Conservation (phyloP, 2,888 invertebrate species). For the Drosophila nr. perissopoda region DNA sequence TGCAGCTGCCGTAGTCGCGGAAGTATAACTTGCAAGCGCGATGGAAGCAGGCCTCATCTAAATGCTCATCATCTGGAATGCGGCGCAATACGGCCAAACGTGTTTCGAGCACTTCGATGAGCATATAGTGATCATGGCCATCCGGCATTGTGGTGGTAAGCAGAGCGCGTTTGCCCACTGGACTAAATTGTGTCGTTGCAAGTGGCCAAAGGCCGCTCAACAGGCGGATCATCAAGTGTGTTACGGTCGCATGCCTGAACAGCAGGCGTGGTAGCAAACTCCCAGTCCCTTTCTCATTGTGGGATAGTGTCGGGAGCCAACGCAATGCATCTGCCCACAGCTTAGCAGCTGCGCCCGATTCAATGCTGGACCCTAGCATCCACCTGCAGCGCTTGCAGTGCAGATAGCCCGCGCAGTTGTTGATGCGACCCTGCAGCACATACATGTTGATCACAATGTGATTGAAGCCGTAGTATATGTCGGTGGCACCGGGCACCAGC, state of each 20-base stretch:
- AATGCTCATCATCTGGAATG: conserved; percentile 13
- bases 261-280: conserved; percentile 23
- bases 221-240: conserved; percentile 66
- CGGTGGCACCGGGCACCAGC: conserved; percentile 67
- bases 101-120: conserved; percentile 81
- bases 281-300: neutral
- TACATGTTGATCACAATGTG: conserved; percentile 68
- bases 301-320: conserved; percentile 26
- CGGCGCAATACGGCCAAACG: conserved; percentile 75
- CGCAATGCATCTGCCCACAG: conserved; percentile 79
- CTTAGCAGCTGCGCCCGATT: conserved; percentile 71
- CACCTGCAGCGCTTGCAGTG: conserved; percentile 77
- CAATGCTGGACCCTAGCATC: conserved; percentile 71
- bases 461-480: conserved; percentile 82
- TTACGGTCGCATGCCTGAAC: conserved; percentile 50
- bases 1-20: conserved; percentile 24
- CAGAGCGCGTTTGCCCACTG: conserved; percentile 50
- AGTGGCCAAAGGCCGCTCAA: conserved; percentile 61
- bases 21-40: conserved; percentile 66
- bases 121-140: conserved; percentile 69
- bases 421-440: conserved; percentile 31
- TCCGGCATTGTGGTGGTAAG: conserved; percentile 73
- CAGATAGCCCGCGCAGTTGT: conserved; percentile 60
- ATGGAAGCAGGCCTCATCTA: conserved; percentile 27
- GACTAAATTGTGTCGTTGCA: conserved; percentile 29